These are phyloP conservation scores for Euspilapteryx auroguttella DNA, from an alignment of 2,888 invertebrate species.

Conservation along the genomic window DNA sequence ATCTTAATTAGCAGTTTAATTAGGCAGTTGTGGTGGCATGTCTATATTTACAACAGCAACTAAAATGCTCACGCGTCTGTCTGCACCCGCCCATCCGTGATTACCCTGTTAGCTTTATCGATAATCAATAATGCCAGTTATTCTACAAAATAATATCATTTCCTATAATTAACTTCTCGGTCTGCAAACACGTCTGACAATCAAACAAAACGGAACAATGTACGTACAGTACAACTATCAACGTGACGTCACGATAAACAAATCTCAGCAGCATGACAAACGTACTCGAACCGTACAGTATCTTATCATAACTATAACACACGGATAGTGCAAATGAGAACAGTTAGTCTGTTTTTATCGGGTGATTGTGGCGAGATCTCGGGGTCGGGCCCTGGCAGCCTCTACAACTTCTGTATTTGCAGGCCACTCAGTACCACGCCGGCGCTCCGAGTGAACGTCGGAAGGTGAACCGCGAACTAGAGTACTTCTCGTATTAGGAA, in stretches of 20 bases:
- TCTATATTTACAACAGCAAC: no score
- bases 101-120: no score
- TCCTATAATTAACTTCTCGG: no score
- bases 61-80: no score
- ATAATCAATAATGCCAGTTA: no score
- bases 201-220: neutral
- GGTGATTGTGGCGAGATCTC: slow-evolving; percentile 19
- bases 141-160: no score
- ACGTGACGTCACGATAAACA: slow-evolving; percentile 32
- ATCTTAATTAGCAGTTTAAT: no score
- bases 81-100: no score
- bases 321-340: slow-evolving; percentile 48
- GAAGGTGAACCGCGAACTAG: slow-evolving; percentile 35
- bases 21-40: no score
- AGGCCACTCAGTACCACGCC: slow-evolving; percentile 41
- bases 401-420: slow-evolving; percentile 27
- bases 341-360: slow-evolving; percentile 36
- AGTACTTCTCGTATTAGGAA: slow-evolving; percentile 53
- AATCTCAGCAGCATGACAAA: slow-evolving; percentile 39
- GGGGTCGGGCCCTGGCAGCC: slow-evolving; percentile 16
- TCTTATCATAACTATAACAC: slow-evolving; percentile 38
- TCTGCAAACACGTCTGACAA: no score
- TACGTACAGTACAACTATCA: slow-evolving; percentile 17
- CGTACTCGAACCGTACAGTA: slow-evolving; percentile 31
- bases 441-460: slow-evolving; percentile 50